phyloP scores from a whole-genome alignment of 2,888 invertebrate genomes.

The Euphydryas editha region DNA sequence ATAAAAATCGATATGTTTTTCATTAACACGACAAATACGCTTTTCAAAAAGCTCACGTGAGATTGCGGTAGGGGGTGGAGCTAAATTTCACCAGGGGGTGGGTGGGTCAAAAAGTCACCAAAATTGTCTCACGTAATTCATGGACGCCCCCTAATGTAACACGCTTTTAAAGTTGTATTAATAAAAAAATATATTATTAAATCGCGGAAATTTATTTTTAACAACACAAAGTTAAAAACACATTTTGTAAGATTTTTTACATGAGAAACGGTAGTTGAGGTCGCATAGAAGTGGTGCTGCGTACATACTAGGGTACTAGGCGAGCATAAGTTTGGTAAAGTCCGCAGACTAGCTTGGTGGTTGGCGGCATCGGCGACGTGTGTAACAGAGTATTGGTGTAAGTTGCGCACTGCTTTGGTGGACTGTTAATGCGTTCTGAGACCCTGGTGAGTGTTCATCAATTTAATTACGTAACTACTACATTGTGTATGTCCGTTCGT shows the following conservation, averaged over 20 bases:
- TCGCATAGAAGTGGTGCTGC: conserved; percentile 66
- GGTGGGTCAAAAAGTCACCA: no score
- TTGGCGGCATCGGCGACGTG: conserved; percentile 75
- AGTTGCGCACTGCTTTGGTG: conserved; percentile 83
- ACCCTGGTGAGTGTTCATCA: conserved; percentile 81
- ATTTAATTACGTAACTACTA: conserved; percentile 63
- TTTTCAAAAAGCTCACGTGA: no score
- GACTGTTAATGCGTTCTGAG: conserved; percentile 80
- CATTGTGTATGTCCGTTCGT: conserved; percentile 43
- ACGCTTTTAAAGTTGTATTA: neutral
- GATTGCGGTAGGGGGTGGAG: no score
- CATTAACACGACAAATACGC: no score
- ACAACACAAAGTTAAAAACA: neutral
- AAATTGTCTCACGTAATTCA: no score
- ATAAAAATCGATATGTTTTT: no score
- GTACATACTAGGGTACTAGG: conserved; percentile 72
- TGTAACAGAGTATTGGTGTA: conserved; percentile 78
- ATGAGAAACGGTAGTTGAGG: conserved; percentile 54
- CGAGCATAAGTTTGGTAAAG: conserved; percentile 78
- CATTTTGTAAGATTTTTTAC: neutral
- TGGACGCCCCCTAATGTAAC: no score
- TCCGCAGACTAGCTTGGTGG: conserved; percentile 81
- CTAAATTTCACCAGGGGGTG: no score
- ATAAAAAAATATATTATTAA: no score
- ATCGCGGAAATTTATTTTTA: neutral